Evolutionary conservation across 2,113 vertebrate genomes (phyloP).

Genomic region (Gallinago undulata): DNA sequence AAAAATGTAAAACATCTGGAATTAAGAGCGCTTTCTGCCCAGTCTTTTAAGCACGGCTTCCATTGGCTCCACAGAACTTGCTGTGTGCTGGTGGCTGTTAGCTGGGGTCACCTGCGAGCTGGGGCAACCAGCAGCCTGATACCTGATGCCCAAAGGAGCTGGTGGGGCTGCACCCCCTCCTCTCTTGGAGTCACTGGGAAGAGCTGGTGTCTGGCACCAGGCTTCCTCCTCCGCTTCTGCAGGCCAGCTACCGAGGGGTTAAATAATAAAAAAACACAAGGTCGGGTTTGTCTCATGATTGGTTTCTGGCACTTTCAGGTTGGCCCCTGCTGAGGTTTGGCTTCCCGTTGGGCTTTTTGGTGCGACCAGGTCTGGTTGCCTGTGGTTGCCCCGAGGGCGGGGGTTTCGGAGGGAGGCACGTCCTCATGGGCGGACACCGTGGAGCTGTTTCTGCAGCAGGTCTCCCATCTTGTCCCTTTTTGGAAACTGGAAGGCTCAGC

Average conservation of each 20-base stretch:
- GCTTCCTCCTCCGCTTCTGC: background rate
- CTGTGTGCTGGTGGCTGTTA: background rate
- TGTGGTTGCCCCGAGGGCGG: background rate
- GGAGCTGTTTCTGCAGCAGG: background rate
- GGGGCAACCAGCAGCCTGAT: background rate
- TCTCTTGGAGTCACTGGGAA: background rate
- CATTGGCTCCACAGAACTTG: background rate
- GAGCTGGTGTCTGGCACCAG: background rate
- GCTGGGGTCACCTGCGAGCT: background rate
- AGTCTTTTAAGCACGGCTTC: background rate
- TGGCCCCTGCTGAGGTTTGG: background rate
- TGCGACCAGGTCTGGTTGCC: background rate
- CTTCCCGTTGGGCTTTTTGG: constrained; percentile 16
- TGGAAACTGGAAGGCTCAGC: background rate
- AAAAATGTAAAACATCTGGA: constrained; percentile 57
- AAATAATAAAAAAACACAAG: background rate
- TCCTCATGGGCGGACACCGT: accelerated
- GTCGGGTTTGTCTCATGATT: background rate
- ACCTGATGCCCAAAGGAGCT: background rate
- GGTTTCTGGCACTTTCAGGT: background rate
- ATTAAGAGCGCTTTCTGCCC: background rate
- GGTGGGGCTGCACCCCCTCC: background rate
- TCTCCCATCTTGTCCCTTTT: background rate
- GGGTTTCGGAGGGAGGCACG: accelerated
- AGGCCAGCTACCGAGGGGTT: background rate